phyloP scores from a whole-genome alignment of 2,888 invertebrate genomes.

The Galeruca laticollis region DNA sequence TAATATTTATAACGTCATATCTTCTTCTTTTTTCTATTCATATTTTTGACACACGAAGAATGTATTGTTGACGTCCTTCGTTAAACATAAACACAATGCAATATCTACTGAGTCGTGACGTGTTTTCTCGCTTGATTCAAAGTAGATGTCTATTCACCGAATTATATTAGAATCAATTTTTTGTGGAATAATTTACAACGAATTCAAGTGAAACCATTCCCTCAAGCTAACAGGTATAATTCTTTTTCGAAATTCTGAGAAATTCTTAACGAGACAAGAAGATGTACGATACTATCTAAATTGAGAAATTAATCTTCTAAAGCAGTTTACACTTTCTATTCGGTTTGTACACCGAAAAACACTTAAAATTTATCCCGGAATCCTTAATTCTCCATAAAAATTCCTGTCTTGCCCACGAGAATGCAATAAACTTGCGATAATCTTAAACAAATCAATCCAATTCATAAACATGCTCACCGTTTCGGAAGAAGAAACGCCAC shows the following conservation, averaged over 20 bases:
- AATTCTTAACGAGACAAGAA: slow-evolving; percentile 1
- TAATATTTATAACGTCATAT: too few relatives aligned
- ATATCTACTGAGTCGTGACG: too few relatives aligned
- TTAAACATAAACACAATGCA: too few relatives aligned
- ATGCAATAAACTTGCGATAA: slow-evolving; percentile 56
- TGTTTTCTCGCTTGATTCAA: too few relatives aligned
- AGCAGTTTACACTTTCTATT: slow-evolving; percentile 7
- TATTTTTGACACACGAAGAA: too few relatives aligned
- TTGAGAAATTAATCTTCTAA: slow-evolving; percentile 14
- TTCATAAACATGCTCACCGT: slow-evolving; percentile 56
- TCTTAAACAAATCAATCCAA: slow-evolving; percentile 60
- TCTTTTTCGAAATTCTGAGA: background rate
- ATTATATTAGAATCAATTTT: too few relatives aligned
- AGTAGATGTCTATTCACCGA: too few relatives aligned
- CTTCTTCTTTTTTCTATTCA: too few relatives aligned
- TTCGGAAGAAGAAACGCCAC: slow-evolving; percentile 50
- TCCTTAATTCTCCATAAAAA: slow-evolving; percentile 55
- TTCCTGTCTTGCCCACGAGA: slow-evolving; percentile 52
- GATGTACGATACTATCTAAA: slow-evolving; percentile 5
- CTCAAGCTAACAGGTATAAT: background rate
- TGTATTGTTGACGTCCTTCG: too few relatives aligned
- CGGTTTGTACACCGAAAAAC: slow-evolving; percentile 18
- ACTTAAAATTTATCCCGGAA: slow-evolving; percentile 27
- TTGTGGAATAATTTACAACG: background rate
- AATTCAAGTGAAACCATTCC: background rate